Evolutionary conservation across 2,888 invertebrate genomes (phyloP), one percentile per base, ranked within the genome.

Genomic region (Microctonus brassicae): DNA sequence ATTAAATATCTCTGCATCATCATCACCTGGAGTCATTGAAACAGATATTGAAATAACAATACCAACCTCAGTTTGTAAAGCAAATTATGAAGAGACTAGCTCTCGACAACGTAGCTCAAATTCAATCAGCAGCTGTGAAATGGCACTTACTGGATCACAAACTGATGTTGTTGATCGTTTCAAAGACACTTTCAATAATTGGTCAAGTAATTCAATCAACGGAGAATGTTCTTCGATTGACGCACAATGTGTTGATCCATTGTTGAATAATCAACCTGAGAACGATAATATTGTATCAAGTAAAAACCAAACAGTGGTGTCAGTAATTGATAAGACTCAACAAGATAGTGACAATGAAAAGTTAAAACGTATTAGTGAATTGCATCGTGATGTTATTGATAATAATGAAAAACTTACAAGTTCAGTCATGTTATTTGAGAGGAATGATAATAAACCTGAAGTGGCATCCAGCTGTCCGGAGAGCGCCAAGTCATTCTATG

Each of bases 111-210:
- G 86, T 55, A 87, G 87, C 55, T 87, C 87, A 1, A 87, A 87
- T 75, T 87, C 87, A 22, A 82, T 87, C 73, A 87, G 87, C 66
- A 87, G 87, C 70, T 87, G 87, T 52, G 87, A 87, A 84, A 87
- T 87, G 86, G 87, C 87, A 58, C 75, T 87, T 20, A 82, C 83
- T 52, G 78, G 78, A 66, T 85, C 86, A 69, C 85, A 86, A 65
- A 78, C 81, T 20, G 86, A 86, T 36, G 83, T 77, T 2, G 84
- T 83, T 10, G 86, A 85, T 4, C 82, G 79, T 76, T 79, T 77
- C 2, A 83, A 80, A 55, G 82, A 79, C 11, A 82, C 79, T 62
- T 73, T 76, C 33, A 69, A 73, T 33, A 70, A 67, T 10, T 17
- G 17, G 3, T 75, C 75, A 36, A 74, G 76, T 11, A 69, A 69